These are phyloP conservation scores for Rhopalosiphum padi DNA, from an alignment of 1,140 invertebrate species.

Conservation along the genomic window DNA sequence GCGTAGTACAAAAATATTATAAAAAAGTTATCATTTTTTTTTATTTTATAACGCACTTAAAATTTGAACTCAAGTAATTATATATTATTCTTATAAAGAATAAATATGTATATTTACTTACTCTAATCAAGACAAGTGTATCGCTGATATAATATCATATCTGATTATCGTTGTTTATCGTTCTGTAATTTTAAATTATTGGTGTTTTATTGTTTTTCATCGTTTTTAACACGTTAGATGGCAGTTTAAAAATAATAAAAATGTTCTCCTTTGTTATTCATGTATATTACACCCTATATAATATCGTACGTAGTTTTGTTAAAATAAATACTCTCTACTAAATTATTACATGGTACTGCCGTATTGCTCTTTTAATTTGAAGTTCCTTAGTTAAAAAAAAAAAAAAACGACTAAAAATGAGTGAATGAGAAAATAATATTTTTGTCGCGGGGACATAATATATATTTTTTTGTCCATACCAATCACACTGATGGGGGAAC, in stretches of 20 bases:
- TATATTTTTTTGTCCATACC: slow-evolving; percentile 49
- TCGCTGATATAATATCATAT: not conserved
- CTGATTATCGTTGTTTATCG: not conserved
- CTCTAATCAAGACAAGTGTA: no score
- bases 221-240: not conserved
- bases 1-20: no score
- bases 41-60: no score
- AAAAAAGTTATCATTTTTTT: no score
- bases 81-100: no score
- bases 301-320: not conserved
- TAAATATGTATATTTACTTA: no score
- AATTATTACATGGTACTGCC: not conserved
- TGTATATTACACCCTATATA: not conserved
- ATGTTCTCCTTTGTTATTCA: not conserved
- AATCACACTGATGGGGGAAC: slow-evolving; percentile 53
- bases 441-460: slow-evolving; percentile 46
- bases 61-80: no score
- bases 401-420: slow-evolving; percentile 21
- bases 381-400: not conserved
- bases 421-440: slow-evolving; percentile 50
- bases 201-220: not conserved
- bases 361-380: slow-evolving; percentile 41
- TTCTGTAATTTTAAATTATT: not conserved
- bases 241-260: slow-evolving; percentile 1
- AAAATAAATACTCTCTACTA: not conserved